Evolutionary conservation across 2,888 invertebrate genomes (phyloP).

Genomic region (Artemia sp.): DNA sequence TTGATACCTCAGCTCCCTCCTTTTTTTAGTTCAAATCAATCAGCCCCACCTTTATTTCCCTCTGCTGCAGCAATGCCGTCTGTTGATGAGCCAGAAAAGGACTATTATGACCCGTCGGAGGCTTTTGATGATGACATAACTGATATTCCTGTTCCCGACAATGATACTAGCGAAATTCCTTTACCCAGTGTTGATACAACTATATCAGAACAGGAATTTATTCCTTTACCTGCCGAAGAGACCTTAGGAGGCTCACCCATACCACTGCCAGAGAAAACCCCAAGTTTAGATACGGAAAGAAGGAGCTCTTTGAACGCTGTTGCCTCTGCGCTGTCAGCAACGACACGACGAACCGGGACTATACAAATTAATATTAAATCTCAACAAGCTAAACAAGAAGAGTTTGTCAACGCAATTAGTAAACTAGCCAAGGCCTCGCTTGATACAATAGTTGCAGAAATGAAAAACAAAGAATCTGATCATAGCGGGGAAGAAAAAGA

Average conservation of each 20-base stretch:
- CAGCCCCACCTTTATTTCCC: background rate
- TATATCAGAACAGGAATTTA: background rate
- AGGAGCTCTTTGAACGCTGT: slow-evolving; percentile 9
- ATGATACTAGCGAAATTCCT: background rate
- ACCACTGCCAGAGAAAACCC: background rate
- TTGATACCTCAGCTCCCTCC: slow-evolving; percentile 8
- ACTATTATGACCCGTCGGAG: slow-evolving; percentile 11
- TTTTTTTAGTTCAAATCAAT: slow-evolving; percentile 11
- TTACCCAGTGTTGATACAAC: background rate
- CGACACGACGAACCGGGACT: background rate
- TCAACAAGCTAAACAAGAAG: background rate
- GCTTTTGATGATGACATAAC: slow-evolving; percentile 1
- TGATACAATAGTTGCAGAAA: background rate
- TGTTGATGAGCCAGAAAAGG: background rate
- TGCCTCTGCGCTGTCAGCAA: slow-evolving; percentile 13
- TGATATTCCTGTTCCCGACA: slow-evolving; percentile 6
- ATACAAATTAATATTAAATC: slow-evolving; percentile 5
- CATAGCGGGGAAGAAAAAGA: background rate
- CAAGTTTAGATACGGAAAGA: background rate
- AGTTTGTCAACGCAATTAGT: background rate
- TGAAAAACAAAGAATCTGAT: background rate
- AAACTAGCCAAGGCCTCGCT: background rate
- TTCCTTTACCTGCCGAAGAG: background rate
- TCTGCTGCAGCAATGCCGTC: background rate
- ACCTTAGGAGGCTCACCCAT: background rate